Evolutionary conservation across 1,140 invertebrate species (phyloP), one percentile per base, ranked within the genome.

Genomic region (Vanessa tameamea): DNA sequence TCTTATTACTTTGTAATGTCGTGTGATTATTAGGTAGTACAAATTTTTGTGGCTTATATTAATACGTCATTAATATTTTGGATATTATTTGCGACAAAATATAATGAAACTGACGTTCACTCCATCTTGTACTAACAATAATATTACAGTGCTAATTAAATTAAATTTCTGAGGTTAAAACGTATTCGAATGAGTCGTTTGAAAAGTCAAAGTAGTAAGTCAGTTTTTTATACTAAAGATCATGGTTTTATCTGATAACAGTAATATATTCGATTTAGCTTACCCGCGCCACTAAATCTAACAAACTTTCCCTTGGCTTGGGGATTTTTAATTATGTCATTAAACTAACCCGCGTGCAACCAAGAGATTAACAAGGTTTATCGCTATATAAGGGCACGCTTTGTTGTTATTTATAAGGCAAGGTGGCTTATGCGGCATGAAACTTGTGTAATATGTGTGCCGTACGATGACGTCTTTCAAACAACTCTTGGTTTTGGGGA

Each of bases 261-360:
- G 53, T 16, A 61, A 61, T 61, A 37, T 61, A 61, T 61, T 61
- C 31, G 26, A 20, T 15, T 61, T 61, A 61, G 69, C 64, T 57
- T 31, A 23, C 61, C 78, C 73, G 70, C 73, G 64, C 78, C 55
- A 81, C 79, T 80, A 84, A 83, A 84, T 76, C 82, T 77, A 66
- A 65, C 69, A 85, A 86, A 80, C 80, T 79, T 88, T 57, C 53
- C 53, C 53, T 57, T 82, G 73, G 74, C 67, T 75, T 75, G 80
- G 82, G 84, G 79, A 87, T 91, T 91, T 92, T 90, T 92, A 90
- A 90, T 89, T 90, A 91, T 88, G 80, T 86, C 88, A 86, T 90
- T 89, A 90, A 81, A 88, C 72, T 81, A 72, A 78, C 79, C 80
- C 69, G 72, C 82, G 81, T 80, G 81, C 86, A 81, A 81, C 84